Evolutionary conservation across 2,797 vertebrate species (phyloP), one percentile per base, ranked within the genome.

Genomic region (Mus caroli): DNA sequence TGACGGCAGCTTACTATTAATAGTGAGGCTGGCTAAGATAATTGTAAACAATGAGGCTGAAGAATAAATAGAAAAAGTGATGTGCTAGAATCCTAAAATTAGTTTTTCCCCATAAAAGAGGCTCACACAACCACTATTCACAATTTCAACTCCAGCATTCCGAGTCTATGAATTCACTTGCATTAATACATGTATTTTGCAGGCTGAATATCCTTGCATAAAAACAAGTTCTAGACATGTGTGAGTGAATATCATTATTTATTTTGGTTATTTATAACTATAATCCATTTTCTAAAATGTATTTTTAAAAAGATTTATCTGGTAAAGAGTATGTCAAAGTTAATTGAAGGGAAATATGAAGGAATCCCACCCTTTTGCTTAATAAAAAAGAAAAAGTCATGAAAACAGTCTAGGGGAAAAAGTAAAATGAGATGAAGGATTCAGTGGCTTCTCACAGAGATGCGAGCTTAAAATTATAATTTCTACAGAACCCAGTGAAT

Each of bases 261-360:
- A 50, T 50, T 60, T 76, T 60, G 88, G n/a, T 62, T 82, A 54
- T 64, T 79, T 78, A 83, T 79, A 88, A 14, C 77, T 58, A 1
- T 69, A 90, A 58, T 22, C 64, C 58, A 6, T 34, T 14, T 62
- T 95, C 93, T 83, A 34, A 37, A 76, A 17, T 46, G 31, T 67
- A n/a, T 52, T 83, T 95, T 58, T 75, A 67, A 87, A 92, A 77
- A n/a, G 31, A 24, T 73, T 17, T 71, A 3, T 90, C 40, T 82
- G 40, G 37, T 85, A 78, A 93, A 92, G 64, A 58, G 60, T 64
- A 85, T 90, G 17, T 91, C 60, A 80, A 94, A 78, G 87, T 71
- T 11, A 40, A 64, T 0, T 71, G 26, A 64, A 73, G 92, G 88
- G 31, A 17, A 83, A 96, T 84, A 85, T 60, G 10, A 94, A 96